These are phyloP conservation scores for Diachrysia chrysitis DNA, from an alignment of 2,888 invertebrate species.

Conservation along the genomic window DNA sequence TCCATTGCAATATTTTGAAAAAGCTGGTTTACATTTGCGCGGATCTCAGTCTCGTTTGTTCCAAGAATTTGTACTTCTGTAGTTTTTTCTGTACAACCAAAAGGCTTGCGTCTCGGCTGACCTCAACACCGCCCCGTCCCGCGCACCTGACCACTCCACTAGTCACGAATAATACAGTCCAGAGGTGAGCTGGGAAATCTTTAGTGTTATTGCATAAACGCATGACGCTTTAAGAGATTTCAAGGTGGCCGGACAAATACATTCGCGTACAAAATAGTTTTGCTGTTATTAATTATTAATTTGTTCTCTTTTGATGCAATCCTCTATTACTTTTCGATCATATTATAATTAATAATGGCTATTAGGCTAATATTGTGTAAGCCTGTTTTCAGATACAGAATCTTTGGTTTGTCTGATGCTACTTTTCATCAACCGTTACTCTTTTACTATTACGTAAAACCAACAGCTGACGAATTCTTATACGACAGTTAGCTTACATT, in stretches of 20 bases:
- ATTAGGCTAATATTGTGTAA: not conserved
- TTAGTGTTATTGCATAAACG: conserved; percentile 46
- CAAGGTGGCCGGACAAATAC: conserved; percentile 29
- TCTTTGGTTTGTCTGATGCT: too few relatives aligned
- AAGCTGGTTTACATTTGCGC: not conserved
- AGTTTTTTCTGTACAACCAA: conserved; percentile 9
- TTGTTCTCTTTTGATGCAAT: not conserved
- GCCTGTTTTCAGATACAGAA: too few relatives aligned
- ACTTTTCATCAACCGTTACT: too few relatives aligned
- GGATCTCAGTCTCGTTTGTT: not conserved
- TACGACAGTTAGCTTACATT: too few relatives aligned
- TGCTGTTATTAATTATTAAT: not conserved
- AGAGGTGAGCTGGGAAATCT: conserved; percentile 49
- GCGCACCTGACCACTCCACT: conserved; percentile 58
- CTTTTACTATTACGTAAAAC: too few relatives aligned
- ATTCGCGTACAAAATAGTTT: conserved; percentile 26
- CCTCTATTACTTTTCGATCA: not conserved
- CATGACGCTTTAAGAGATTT: conserved; percentile 38
- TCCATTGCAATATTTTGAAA: not conserved
- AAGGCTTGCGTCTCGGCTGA: conserved; percentile 59
- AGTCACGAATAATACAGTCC: conserved; percentile 59
- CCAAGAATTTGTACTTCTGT: conserved; percentile 26
- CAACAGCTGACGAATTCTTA: not conserved
- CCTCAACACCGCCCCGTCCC: conserved; percentile 61
- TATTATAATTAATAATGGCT: not conserved